A percentile compares a stretch with the other conserved stretches of the same genome.
Evolutionary conservation across 2,797 vertebrate species (phyloP).

Genomic region (Coccyzus lansbergi): DNA sequence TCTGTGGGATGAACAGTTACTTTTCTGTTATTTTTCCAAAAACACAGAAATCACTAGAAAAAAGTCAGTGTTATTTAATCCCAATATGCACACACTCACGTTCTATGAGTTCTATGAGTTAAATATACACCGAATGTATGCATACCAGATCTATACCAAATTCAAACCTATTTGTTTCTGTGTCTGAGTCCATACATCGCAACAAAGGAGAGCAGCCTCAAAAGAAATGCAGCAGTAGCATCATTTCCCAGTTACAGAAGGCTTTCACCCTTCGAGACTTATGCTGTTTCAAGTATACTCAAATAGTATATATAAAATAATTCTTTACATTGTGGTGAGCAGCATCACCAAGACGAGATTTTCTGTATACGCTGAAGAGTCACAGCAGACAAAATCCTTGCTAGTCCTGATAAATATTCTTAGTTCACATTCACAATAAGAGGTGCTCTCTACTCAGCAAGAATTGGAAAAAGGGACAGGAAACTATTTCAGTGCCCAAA

Average conservation of each 20-base stretch:
- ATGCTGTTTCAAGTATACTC: neutral
- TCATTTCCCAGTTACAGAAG: neutral
- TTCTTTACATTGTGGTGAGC: neutral
- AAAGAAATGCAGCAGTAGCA: neutral
- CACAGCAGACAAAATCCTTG: neutral
- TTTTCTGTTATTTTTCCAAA: neutral
- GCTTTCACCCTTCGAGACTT: neutral
- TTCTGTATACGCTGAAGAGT: neutral
- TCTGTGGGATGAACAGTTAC: neutral
- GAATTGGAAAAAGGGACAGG: neutral
- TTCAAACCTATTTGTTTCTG: neutral
- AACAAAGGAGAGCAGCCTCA: neutral
- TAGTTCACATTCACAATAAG: neutral
- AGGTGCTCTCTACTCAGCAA: neutral
- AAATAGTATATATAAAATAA: neutral
- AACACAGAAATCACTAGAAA: neutral
- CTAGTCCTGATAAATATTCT: neutral
- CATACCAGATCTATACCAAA: neutral
- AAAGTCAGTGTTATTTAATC: neutral
- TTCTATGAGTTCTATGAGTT: too few relatives aligned
- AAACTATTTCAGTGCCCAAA: conserved; percentile 37
- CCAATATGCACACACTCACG: fast-evolving
- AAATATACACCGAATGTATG: neutral
- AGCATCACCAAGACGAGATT: neutral
- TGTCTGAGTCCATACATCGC: neutral